A percentile compares a stretch with the other conserved stretches of the same genome.
phyloP scores from a whole-genome alignment of 2,888 invertebrate genomes.

The Drosophila greeni region DNA sequence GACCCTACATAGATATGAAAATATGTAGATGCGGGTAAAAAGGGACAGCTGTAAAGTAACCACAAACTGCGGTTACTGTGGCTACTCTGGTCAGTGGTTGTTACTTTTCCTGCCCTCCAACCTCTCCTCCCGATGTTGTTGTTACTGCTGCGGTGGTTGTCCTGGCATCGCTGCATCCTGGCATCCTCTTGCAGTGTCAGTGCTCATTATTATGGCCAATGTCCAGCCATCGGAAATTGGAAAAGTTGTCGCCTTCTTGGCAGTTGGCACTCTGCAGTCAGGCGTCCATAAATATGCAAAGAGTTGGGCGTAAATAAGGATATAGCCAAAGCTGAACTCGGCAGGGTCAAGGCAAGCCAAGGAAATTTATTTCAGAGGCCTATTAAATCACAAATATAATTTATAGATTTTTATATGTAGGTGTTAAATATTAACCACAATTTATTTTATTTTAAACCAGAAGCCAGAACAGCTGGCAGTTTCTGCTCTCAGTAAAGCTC shows the following conservation, averaged over 20 bases:
- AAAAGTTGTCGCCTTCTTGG: constrained; percentile 52
- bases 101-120: constrained; percentile 5
- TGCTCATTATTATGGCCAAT: constrained; percentile 56
- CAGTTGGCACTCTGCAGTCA: constrained; percentile 5
- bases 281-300: constrained; percentile 14
- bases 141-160: constrained; percentile 21
- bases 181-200: constrained; percentile 44
- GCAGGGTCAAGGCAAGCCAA: constrained; percentile 17
- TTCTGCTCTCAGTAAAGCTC: constrained; percentile 6
- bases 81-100: constrained; percentile 37
- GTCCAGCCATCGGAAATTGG: constrained; percentile 64
- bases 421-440: constrained; percentile 16
- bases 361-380: background rate
- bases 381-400: background rate
- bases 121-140: constrained; percentile 5
- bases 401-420: background rate
- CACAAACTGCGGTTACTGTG: constrained; percentile 60
- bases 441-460: constrained; percentile 14
- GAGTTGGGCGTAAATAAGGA: background rate
- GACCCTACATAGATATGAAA: constrained; percentile 13
- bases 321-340: background rate
- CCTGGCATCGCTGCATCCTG: constrained; percentile 15
- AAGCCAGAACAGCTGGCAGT: constrained; percentile 24
- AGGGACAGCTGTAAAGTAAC: constrained; percentile 38
- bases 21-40: constrained; percentile 46